Percentiles rank a stretch among this genome's conserved stretches.
These are phyloP conservation scores for Paralichthys olivaceus DNA, from an alignment of 2,113 vertebrate genomes.

Conservation along the genomic window DNA sequence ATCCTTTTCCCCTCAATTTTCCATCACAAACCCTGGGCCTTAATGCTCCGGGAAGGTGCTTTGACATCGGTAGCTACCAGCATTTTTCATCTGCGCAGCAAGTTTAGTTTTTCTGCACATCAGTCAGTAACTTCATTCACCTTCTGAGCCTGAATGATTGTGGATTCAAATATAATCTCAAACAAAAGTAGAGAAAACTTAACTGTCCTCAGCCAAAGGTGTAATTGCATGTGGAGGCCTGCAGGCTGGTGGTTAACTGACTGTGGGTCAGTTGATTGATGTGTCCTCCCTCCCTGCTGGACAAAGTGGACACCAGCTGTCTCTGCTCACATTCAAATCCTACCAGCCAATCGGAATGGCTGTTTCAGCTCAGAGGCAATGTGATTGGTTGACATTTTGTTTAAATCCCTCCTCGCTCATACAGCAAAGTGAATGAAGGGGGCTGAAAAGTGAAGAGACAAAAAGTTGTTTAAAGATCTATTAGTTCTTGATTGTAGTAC, in stretches of 20 bases:
- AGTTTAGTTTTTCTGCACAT: constrained; percentile 19
- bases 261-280: constrained; percentile 42
- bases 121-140: constrained; percentile 4
- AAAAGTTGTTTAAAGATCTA: background rate
- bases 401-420: background rate
- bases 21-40: constrained; percentile 16
- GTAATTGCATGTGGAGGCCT: constrained; percentile 5
- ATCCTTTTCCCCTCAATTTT: constrained; percentile 37
- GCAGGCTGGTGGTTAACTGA: constrained; percentile 13
- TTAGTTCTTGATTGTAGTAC: no score
- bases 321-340: constrained; percentile 54
- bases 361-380: background rate
- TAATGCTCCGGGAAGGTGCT: constrained; percentile 24
- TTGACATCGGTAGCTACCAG: constrained; percentile 5
- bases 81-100: constrained; percentile 10
- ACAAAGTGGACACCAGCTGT: constrained; percentile 48
- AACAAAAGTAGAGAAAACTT: background rate
- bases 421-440: background rate
- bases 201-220: background rate
- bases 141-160: background rate
- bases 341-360: constrained; percentile 51
- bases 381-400: constrained; percentile 25
- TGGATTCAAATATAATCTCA: constrained; percentile 4
- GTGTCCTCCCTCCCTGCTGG: constrained; percentile 37
- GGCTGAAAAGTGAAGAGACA: no score